Conservation (phyloP, 1,140 invertebrate species). For the Branchinecta lindahli region DNA sequence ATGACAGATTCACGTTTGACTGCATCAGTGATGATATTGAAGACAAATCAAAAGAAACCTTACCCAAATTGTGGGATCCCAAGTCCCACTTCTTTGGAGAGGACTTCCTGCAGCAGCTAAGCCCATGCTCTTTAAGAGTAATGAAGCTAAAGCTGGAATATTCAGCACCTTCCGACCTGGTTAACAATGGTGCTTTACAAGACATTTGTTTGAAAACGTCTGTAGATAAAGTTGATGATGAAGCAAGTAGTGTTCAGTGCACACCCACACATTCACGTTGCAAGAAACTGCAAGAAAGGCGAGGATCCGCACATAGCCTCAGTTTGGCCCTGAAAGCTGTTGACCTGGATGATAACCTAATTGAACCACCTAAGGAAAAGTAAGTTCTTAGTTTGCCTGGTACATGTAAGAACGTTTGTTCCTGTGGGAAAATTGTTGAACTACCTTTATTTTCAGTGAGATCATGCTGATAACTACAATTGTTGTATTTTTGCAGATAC, state of each 20-base stretch:
- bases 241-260: not conserved
- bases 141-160: not conserved
- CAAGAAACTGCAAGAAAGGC: constrained; percentile 31
- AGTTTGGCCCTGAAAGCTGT: constrained; percentile 44
- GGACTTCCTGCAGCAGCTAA: not conserved
- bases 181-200: not conserved
- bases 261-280: constrained; percentile 10
- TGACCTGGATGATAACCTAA: constrained; percentile 25
- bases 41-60: not conserved
- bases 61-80: not conserved
- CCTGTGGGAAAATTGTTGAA: too few species aligned
- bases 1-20: not conserved
- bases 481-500: too few species aligned
- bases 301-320: constrained; percentile 67
- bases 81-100: not conserved
- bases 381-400: constrained; percentile 25
- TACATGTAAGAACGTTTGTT: not conserved
- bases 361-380: constrained; percentile 35
- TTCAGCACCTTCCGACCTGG: not conserved
- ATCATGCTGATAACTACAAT: too few species aligned
- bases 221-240: not conserved
- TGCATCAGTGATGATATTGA: not conserved
- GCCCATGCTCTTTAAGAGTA: not conserved
- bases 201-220: not conserved
- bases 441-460: too few species aligned